Evolutionary conservation across 2,113 vertebrate genomes (phyloP).

Genomic region (Potamarius usumacintae): DNA sequence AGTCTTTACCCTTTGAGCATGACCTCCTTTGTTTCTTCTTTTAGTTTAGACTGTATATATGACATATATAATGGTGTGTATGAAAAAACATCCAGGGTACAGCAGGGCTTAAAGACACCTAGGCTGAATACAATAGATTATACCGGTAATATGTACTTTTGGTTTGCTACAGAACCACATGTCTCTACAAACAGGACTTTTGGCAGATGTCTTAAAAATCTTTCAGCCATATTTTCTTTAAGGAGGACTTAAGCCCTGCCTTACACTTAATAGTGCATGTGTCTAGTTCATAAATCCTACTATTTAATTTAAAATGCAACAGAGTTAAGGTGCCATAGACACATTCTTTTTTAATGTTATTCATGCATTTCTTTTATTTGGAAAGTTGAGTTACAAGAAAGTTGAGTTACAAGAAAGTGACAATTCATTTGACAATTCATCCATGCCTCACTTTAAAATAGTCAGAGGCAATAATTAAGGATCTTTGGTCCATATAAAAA

Average conservation of each 20-base stretch:
- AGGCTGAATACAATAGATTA: not conserved
- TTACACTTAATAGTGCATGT: not conserved
- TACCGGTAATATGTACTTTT: not conserved
- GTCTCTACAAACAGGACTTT: not conserved
- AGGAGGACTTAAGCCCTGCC: no score
- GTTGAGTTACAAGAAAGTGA: not conserved
- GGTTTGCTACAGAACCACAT: not conserved
- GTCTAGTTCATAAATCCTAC: not conserved
- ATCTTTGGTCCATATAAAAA: not conserved
- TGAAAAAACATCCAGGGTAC: not conserved
- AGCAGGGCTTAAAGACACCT: not conserved
- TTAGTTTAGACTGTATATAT: not conserved
- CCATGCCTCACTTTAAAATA: not conserved
- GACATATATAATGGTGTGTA: not conserved
- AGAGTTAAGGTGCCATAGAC: not conserved
- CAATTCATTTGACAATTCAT: not conserved
- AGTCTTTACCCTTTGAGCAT: constrained; percentile 12
- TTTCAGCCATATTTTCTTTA: not conserved
- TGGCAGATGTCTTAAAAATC: not conserved
- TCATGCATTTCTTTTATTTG: not conserved
- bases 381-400: not conserved
- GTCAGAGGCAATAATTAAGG: not conserved
- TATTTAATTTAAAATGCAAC: constrained; percentile 10
- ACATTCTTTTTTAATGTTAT: not conserved
- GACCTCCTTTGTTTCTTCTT: not conserved